Evolutionary conservation across 2,113 vertebrate species (phyloP), one percentile per base, ranked within the genome.

Genomic region (Ctenodactylus gundi): DNA sequence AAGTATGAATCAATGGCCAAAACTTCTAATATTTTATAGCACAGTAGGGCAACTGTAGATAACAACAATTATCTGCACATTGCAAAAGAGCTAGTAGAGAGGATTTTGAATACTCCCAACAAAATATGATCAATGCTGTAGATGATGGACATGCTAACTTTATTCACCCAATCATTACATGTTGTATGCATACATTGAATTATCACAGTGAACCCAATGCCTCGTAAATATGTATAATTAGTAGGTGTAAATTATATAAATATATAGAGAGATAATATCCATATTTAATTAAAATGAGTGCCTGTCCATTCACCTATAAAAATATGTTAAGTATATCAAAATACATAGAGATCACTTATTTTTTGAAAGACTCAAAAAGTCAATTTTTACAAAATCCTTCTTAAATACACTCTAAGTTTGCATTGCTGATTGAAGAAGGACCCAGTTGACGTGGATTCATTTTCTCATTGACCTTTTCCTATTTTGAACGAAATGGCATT

Each of bases 401-500:
- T 44, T 36, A 80, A 70, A 36, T 4, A 44, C 8, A 62, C 10
- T 25, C n/a, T 75, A 11, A 41, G 41, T 94, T 90, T 81, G 8
- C 18, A 6, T 89, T n/a, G 36, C 83, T 70, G 60, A 64, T 6
- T 49, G 11, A 91, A 60, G 51, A 75, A 80, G 39, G 53, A 89
- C 27, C 23, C 25, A 70, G 39, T 87, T n/a, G 70, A 90, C 81
- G 18, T 84, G 60, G 27, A 7, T 85, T 87, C 20, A 82, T 62
- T 94, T 93, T 85, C 34, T 31, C 78, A 51, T 55, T 92, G 36
- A 68, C 41, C 39, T 82, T 88, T 94, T 60, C 39, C 31, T 36
- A 1, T 70, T 92, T 92, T n/a, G 51, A 67, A 72, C 76, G 89
- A 89, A 92, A 55, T 12, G 72, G n/a, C 58, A 89, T 94, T 55